These are phyloP conservation scores for Chloropsis cyanopogon DNA, from an alignment of 2,113 vertebrate genomes.

Conservation along the genomic window DNA sequence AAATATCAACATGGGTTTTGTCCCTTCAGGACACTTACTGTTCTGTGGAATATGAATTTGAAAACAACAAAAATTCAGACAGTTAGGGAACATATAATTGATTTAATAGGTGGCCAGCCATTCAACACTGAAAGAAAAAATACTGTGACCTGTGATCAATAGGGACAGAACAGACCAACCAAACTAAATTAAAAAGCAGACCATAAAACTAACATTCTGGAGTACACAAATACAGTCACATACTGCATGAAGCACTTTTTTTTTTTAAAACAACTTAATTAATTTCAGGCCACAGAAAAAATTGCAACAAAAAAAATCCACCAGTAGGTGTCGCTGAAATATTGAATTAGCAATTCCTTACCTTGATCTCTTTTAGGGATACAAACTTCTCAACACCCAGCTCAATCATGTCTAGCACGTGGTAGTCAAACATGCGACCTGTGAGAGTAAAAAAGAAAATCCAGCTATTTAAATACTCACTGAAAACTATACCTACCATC, in stretches of 20 bases:
- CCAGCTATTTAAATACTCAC: not conserved
- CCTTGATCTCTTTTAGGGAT: constrained; percentile 89
- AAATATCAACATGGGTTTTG: constrained; percentile 94
- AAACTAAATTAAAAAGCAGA: not conserved
- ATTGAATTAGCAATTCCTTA: constrained; percentile 47
- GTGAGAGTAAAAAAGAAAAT: not conserved
- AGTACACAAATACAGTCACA: not conserved
- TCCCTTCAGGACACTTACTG: constrained; percentile 89
- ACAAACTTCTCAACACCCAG: constrained; percentile 90
- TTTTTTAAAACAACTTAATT: not conserved
- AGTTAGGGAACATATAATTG: not conserved
- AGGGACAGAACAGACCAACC: not conserved
- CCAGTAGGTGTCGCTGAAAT: constrained; percentile 33
- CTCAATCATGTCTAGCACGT: constrained; percentile 95
- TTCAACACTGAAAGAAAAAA: not conserved
- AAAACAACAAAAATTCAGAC: not conserved
- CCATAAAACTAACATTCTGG: not conserved
- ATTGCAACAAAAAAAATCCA: not conserved
- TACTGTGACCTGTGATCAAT: not conserved
- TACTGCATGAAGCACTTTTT: accelerated
- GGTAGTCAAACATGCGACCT: constrained; percentile 97
- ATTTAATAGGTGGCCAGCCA: not conserved
- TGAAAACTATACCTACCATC: not conserved
- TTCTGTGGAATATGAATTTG: constrained; percentile 67
- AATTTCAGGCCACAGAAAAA: not conserved